These are phyloP conservation scores for Deladenus siricidicola DNA, from an alignment of 2,888 invertebrate genomes.

Conservation along the genomic window DNA sequence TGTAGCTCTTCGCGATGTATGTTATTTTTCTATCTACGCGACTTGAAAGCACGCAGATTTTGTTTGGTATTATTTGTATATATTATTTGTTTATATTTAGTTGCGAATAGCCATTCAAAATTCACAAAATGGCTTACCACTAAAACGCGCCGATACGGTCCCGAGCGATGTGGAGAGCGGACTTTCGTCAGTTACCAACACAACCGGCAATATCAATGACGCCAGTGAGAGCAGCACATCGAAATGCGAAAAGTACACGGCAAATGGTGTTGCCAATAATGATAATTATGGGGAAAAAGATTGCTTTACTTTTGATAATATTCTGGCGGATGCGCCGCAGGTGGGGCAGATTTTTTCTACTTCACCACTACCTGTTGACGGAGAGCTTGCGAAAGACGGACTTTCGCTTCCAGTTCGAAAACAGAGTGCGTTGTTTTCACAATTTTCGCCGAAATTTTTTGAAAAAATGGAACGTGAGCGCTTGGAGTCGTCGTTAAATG, in stretches of 20 bases:
- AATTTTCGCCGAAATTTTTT: conserved; percentile 16
- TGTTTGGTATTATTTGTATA: neutral
- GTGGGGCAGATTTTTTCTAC: neutral
- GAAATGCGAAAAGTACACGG: neutral
- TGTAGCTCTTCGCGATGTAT: conserved; percentile 46
- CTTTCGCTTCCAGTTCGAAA: neutral
- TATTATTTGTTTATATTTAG: conserved; percentile 13
- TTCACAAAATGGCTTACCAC: conserved; percentile 29
- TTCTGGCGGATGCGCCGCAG: neutral
- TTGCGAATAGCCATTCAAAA: conserved; percentile 34
- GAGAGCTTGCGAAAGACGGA: too few relatives aligned
- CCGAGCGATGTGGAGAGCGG: neutral
- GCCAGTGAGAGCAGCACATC: neutral
- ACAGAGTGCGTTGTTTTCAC: neutral
- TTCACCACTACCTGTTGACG: too few relatives aligned
- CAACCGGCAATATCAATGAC: neutral
- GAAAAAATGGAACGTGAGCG: conserved; percentile 18
- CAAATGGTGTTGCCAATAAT: neutral
- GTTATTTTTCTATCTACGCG: conserved; percentile 8
- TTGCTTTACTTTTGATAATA: too few relatives aligned
- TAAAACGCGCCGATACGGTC: neutral
- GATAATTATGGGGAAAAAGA: too few relatives aligned
- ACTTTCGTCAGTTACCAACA: neutral
- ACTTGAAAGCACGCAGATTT: conserved; percentile 4
- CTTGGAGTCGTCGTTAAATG: neutral